Base-by-base conservation (phyloP, 2,888 invertebrate species). In the Temnothorax rugatulus region DNA sequence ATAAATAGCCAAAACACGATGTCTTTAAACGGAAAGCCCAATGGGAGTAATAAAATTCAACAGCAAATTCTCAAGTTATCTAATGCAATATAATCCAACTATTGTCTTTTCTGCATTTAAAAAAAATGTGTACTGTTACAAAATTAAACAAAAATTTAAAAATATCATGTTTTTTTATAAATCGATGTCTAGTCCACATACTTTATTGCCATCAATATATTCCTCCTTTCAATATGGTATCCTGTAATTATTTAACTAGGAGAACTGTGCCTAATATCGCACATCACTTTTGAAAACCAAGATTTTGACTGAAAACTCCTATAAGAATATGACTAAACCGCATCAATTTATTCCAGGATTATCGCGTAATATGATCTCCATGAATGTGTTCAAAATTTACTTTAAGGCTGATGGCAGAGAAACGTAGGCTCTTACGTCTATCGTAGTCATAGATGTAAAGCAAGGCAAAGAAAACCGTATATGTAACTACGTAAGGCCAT, bases 1-100 rank as follows among this genome's bases (percentile, higher is more conserved):
- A n/a, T n/a, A n/a, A 91, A 87, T 92, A 88, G 84, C 88, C 83
- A 86, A 89, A 88, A 86, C 83, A 91, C 86, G 87, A 90, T 87
- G 86, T 89, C 89, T 88, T 89, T 88, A 90, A 91, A 91, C 87
- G 88, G 18, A 5, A 76, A 91, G 87, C 87, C 88, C 85, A 4
- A 63, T 87, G 77, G 76, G 86, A 89, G 89, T 89, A 91, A 90
- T 89, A 89, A 90, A 91, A 88, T 87, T 83, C 69, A 61, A 66
- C 15, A 63, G 15, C 44, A 29, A 15, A 63, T 71, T 74, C 68
- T 79, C 9, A 57, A 41, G 50, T 2, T 9, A n/a, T 18, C 21
- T 21, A 8, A 47, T 61, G 34, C 21, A 59, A 54, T 61, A 47
- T n/a, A 61, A 34, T 11, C n/a, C 1, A 18, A 13, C n/a, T n/a